phyloP scores from a whole-genome alignment of 2,113 vertebrate genomes.

The Stictonetta naevosa region DNA sequence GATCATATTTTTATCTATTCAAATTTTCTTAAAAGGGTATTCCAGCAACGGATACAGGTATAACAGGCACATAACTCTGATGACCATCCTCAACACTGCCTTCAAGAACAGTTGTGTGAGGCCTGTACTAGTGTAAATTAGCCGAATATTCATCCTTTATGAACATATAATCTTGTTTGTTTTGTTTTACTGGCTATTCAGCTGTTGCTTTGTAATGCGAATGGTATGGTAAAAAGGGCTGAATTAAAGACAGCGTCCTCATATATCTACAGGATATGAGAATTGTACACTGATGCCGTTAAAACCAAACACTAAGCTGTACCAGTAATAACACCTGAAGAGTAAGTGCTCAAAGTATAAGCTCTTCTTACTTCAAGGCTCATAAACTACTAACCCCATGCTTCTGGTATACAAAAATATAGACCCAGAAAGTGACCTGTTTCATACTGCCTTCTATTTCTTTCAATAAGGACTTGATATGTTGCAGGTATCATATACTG shows the following conservation, averaged over 20 bases:
- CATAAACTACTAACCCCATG: background rate
- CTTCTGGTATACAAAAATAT: background rate
- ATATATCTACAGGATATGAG: background rate
- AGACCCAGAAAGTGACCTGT: background rate
- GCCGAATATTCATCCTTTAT: background rate
- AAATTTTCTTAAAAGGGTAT: background rate
- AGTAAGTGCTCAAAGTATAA: accelerated
- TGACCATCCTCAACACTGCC: background rate
- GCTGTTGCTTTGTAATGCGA: constrained; percentile 4
- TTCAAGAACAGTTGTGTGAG: background rate
- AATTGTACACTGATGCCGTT: background rate
- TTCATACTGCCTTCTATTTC: background rate
- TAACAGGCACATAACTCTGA: background rate
- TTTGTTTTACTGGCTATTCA: background rate
- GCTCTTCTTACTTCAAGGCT: background rate
- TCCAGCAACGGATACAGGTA: background rate
- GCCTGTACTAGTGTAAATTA: background rate
- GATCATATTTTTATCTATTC: background rate
- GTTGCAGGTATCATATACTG: background rate
- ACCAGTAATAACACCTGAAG: background rate
- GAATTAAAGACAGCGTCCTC: constrained; percentile 7
- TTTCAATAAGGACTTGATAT: background rate
- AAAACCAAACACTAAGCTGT: background rate
- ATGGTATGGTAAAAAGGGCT: background rate
- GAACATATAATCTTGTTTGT: constrained; percentile 12